Percentiles rank a stretch among this genome's conserved stretches.
Conservation (phyloP, 2,888 invertebrate genomes). For the Keiferia lycopersicella region DNA sequence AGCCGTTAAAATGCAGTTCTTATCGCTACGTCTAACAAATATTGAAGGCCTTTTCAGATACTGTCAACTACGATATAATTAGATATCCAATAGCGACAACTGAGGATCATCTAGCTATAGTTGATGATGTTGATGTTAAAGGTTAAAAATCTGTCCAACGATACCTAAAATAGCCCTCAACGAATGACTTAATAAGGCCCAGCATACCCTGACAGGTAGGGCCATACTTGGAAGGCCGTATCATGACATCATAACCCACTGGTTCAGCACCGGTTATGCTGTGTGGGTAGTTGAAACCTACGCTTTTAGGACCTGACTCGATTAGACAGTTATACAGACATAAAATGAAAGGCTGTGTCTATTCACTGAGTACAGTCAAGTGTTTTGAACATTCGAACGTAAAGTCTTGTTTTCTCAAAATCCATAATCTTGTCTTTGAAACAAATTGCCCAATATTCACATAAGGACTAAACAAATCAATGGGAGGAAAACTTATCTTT, state of each 20-base stretch:
- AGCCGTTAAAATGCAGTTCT: no score
- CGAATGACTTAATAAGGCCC: slow-evolving; percentile 2
- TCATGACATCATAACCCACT: slow-evolving; percentile 18
- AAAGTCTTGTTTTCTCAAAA: background rate
- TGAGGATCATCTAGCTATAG: background rate
- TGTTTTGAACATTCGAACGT: no score
- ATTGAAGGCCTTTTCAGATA: no score
- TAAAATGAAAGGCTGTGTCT: slow-evolving; percentile 1
- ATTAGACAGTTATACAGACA: slow-evolving; percentile 5
- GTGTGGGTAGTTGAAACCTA: slow-evolving; percentile 5
- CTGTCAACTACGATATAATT: no score
- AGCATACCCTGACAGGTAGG: background rate
- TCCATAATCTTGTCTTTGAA: no score
- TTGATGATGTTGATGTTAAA: no score
- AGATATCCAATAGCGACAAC: no score
- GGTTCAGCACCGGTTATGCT: background rate
- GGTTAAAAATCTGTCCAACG: background rate
- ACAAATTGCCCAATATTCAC: no score
- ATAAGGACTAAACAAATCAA: no score
- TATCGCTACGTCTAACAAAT: no score
- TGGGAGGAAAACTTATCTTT: no score
- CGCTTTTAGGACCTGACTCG: slow-evolving; percentile 1
- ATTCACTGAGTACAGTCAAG: background rate
- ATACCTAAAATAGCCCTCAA: background rate
- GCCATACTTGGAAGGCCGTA: slow-evolving; percentile 9